phyloP scores from a whole-genome alignment of 2,113 vertebrate species.

The Pluvianellus socialis region DNA sequence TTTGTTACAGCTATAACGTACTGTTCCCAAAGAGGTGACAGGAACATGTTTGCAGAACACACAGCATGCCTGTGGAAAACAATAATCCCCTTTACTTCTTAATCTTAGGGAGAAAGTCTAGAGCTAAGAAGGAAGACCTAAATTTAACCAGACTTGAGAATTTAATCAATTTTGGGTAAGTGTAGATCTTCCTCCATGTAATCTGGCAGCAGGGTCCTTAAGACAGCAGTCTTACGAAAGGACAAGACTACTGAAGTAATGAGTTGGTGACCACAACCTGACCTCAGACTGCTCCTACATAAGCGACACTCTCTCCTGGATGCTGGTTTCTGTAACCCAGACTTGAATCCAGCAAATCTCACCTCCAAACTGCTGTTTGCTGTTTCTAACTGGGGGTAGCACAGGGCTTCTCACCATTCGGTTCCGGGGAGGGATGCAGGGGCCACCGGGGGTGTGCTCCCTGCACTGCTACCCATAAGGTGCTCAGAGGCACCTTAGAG shows the following conservation, averaged over 20 bases:
- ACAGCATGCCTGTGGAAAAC: not conserved
- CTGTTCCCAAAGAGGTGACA: not conserved
- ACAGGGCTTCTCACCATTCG: not conserved
- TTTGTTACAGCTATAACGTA: not conserved
- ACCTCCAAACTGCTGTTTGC: not conserved
- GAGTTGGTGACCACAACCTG: not conserved
- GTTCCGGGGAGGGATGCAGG: not conserved
- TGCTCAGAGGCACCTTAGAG: not conserved
- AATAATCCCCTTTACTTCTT: not conserved
- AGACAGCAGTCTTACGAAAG: not conserved
- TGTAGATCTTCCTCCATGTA: not conserved
- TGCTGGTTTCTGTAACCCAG: not conserved
- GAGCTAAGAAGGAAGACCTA: not conserved
- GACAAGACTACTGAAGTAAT: not conserved
- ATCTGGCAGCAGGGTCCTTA: not conserved
- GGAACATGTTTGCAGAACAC: not conserved
- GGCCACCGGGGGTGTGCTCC: rapidly evolving
- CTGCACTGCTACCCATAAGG: not conserved
- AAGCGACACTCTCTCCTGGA: not conserved
- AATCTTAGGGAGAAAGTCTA: not conserved
- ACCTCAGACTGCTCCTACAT: not conserved
- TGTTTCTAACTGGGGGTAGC: not conserved
- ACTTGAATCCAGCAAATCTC: not conserved
- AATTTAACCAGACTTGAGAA: constrained; percentile 9
- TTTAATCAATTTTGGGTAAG: constrained; percentile 5